Evolutionary conservation across 2,113 vertebrate species (phyloP), one percentile per base, ranked within the genome.

Genomic region (Argyrosomus japonicus): DNA sequence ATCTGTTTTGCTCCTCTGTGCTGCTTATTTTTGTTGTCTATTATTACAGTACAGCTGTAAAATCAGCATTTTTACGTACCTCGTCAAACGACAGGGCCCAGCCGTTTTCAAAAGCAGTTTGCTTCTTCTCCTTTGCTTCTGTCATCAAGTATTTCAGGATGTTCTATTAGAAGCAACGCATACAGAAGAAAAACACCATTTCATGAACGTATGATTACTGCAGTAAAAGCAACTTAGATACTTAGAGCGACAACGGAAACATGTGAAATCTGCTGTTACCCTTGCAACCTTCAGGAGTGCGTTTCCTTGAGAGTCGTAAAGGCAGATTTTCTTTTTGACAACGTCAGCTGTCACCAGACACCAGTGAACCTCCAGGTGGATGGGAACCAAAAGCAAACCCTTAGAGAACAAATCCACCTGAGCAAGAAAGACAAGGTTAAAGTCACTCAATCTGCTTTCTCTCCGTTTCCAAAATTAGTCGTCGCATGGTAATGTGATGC

Each of bases 281-380:
- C 97, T 96, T 83, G 97, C 96, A 77, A 97, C 97, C 84, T 98
- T 97, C 85, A 97, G 98, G 88, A 97, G 97, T 57, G 96, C 95
- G 87, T 96, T 96, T 91, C 97, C 97, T 94, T 99, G 97, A 83
- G 98, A 99, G 95, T 99, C 98, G 5, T 98, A 99, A 87, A 99
- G 96, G 75, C 96, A 96, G 94, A 99, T 97, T 89, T 95, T 97
- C 92, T 97, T 96, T 86, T 91, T 95, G 74, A 94, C 93, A 60
- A 97, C 95, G 92, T 98, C 96, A 88, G 97, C 97, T 61, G 96
- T 96, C 93, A 99, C 97, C 82, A 99, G 95, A 89, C 97, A 99
- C 98, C 98, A 99, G 94, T 99, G 98, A 88, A 99, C 97, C 95
- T 98, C 97, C 94, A 99, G 95, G 91, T 99, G 98, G 87, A 99